Conservation (phyloP, 1,140 invertebrate species). For the Mercenaria mercenaria region DNA sequence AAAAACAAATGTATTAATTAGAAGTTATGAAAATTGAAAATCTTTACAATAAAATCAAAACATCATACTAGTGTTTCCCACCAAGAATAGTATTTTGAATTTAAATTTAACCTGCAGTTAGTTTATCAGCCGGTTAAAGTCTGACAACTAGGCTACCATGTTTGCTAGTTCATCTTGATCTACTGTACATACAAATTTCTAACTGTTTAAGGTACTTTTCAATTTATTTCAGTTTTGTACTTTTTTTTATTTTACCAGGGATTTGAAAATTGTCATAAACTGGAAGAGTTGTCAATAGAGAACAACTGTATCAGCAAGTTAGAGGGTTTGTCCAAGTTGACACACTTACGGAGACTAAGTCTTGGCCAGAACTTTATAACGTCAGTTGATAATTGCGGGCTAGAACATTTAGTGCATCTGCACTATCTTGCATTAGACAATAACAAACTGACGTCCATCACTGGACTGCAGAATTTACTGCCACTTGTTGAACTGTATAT, state of each 20-base stretch:
- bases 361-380: constrained; percentile 93
- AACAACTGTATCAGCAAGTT: constrained; percentile 95
- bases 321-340: constrained; percentile 93
- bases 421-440: constrained; percentile 84
- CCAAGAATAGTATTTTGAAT: no score
- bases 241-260: constrained; percentile 76
- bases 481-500: constrained; percentile 84
- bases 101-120: no score
- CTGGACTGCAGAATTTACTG: constrained; percentile 80
- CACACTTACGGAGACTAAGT: constrained; percentile 94
- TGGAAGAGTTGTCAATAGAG: constrained; percentile 92
- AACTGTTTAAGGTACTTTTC: no score
- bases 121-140: no score
- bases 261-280: constrained; percentile 80
- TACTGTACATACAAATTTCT: no score
- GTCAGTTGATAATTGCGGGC: constrained; percentile 86
- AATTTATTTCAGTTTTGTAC: no score
- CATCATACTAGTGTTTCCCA: no score
- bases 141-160: no score
- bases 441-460: constrained; percentile 85
- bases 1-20: no score
- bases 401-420: constrained; percentile 78
- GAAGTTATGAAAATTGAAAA: no score
- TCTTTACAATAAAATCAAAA: no score
- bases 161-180: no score